A percentile compares a stretch with the other conserved stretches of the same genome.
These are phyloP conservation scores for Heterodera carotae DNA, from an alignment of 1,140 invertebrate genomes.

Conservation along the genomic window DNA sequence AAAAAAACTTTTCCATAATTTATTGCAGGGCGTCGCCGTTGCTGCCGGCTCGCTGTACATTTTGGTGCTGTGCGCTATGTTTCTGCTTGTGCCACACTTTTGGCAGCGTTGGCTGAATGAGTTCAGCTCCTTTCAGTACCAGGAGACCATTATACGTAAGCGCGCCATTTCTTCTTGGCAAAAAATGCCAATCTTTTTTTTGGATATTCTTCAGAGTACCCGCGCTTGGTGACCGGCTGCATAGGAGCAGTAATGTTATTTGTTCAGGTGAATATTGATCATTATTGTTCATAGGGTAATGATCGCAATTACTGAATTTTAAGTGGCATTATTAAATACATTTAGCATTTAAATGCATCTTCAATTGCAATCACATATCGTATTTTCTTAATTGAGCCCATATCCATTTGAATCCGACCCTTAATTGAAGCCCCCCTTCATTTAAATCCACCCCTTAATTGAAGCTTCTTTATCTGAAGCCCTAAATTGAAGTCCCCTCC, in stretches of 20 bases:
- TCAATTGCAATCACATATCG: too few relatives aligned
- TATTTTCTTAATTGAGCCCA: too few relatives aligned
- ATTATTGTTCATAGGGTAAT: too few relatives aligned
- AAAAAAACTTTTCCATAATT: constrained; percentile 5
- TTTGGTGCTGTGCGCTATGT: constrained; percentile 12
- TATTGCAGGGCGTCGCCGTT: constrained; percentile 20
- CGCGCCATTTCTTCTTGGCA: too few relatives aligned
- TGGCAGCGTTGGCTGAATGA: constrained; percentile 23
- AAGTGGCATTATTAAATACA: background rate
- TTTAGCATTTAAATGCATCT: too few relatives aligned
- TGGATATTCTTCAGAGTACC: constrained; percentile 15
- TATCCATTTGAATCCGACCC: too few relatives aligned
- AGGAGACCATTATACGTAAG: constrained; percentile 20
- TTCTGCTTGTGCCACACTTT: constrained; percentile 24
- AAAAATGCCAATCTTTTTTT: too few relatives aligned
- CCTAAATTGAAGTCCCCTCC: too few relatives aligned
- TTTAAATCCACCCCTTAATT: too few relatives aligned
- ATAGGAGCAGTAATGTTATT: constrained; percentile 22
- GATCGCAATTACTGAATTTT: too few relatives aligned
- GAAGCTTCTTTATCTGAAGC: too few relatives aligned
- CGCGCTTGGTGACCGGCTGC: constrained; percentile 12
- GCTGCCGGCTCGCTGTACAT: constrained; percentile 20
- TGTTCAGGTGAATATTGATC: background rate
- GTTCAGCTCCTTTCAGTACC: constrained; percentile 12
- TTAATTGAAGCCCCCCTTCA: too few relatives aligned